Conservation (phyloP, 2,113 vertebrate genomes). For the Struthio camelus region DNA sequence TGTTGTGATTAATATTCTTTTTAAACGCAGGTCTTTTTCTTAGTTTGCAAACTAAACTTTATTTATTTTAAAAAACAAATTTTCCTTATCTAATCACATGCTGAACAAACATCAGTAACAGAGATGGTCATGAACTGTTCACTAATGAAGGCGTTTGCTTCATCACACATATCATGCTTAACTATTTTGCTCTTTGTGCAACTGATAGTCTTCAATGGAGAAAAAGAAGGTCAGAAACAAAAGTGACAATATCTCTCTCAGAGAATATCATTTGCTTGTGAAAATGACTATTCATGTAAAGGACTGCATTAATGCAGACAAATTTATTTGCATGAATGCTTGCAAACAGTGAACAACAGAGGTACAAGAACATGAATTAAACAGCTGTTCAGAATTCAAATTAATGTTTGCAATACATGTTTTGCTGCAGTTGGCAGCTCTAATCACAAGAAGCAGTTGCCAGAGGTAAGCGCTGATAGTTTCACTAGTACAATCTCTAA, state of each 20-base stretch:
- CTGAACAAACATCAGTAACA: neutral
- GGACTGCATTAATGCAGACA: slow-evolving; percentile 46
- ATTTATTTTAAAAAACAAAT: neutral
- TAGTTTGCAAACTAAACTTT: neutral
- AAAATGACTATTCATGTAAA: slow-evolving; percentile 48
- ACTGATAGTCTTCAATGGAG: neutral
- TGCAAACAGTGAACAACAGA: slow-evolving; percentile 61
- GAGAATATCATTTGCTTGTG: slow-evolving; percentile 20
- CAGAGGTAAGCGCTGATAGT: slow-evolving; percentile 25
- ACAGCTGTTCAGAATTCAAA: slow-evolving; percentile 68
- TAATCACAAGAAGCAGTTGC: slow-evolving; percentile 44
- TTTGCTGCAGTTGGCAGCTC: slow-evolving; percentile 45
- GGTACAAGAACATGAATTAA: slow-evolving; percentile 49
- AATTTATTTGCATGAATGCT: slow-evolving; percentile 58
- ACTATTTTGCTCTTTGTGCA: neutral
- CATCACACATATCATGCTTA: neutral
- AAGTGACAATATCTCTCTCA: slow-evolving; percentile 10
- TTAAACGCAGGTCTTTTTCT: neutral
- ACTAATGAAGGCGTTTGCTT: neutral
- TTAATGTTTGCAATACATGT: slow-evolving; percentile 55
- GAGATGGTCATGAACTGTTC: neutral
- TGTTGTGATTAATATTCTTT: slow-evolving; percentile 31
- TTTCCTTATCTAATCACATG: neutral
- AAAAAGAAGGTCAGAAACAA: neutral
- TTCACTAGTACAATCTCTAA: neutral